Percentiles rank a stretch among this genome's conserved stretches.
Conservation (phyloP, 2,113 vertebrate genomes). For the Menura novaehollandiae region DNA sequence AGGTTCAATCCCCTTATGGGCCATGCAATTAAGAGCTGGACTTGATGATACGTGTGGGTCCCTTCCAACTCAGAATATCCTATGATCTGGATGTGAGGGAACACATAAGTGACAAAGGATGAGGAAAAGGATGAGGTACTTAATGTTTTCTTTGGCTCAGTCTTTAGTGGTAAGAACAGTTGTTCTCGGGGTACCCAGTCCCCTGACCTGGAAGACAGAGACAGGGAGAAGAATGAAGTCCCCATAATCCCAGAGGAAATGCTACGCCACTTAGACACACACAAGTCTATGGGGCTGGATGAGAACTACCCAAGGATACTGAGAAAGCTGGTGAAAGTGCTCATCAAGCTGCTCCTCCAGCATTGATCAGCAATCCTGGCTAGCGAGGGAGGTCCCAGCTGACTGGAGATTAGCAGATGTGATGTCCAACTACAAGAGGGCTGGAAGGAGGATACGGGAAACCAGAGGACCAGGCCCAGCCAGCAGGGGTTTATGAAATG, state of each 20-base stretch:
- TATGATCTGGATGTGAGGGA: background rate
- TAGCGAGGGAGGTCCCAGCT: background rate
- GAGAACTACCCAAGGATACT: background rate
- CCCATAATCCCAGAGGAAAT: background rate
- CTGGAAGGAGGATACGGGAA: background rate
- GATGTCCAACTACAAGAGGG: background rate
- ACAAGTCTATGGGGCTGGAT: no score
- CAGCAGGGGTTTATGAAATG: background rate
- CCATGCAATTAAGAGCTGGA: background rate
- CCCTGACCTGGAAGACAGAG: background rate
- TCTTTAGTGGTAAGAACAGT: background rate
- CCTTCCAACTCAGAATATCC: background rate
- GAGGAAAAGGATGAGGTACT: background rate
- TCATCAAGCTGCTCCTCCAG: background rate
- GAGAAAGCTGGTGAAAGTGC: background rate
- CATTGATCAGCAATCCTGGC: background rate
- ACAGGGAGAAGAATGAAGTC: background rate
- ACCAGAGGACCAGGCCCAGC: background rate
- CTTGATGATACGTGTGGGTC: background rate
- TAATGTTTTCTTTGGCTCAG: background rate
- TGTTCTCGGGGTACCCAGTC: background rate
- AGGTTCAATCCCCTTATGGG: background rate
- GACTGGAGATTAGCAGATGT: background rate
- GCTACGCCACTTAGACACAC: background rate
- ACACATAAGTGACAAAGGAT: background rate